phyloP scores from a whole-genome alignment of 2,797 vertebrate species.

The Triplophysa yarkandensis region DNA sequence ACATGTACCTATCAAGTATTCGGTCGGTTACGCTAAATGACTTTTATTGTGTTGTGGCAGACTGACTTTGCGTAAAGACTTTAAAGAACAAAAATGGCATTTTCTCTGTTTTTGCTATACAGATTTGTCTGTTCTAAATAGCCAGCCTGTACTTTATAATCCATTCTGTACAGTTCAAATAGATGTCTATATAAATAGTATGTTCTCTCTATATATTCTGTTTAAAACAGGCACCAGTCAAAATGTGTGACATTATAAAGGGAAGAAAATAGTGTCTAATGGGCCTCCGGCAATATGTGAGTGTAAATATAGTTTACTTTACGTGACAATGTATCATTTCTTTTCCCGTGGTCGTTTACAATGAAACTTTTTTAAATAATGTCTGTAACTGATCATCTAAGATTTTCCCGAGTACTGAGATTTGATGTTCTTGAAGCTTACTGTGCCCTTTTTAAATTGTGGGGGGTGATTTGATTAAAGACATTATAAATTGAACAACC shows the following conservation, averaged over 20 bases:
- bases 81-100: constrained; percentile 57
- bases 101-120: constrained; percentile 65
- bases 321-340: constrained; percentile 69
- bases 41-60: constrained; percentile 25
- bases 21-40: constrained; percentile 26
- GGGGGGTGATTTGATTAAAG: background rate
- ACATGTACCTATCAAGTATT: constrained; percentile 39
- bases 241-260: constrained; percentile 71
- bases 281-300: constrained; percentile 74
- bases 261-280: constrained; percentile 67
- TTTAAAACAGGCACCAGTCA: constrained; percentile 75
- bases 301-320: constrained; percentile 79
- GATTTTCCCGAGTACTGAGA: constrained; percentile 13
- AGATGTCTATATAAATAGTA: constrained; percentile 77
- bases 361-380: constrained; percentile 65
- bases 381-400: constrained; percentile 4
- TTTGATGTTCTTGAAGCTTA: constrained; percentile 8
- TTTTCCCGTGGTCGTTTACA: constrained; percentile 70
- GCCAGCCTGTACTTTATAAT: constrained; percentile 72
- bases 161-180: constrained; percentile 76
- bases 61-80: constrained; percentile 39
- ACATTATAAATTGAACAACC: background rate
- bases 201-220: constrained; percentile 74
- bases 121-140: constrained; percentile 61
- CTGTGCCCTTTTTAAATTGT: background rate